Evolutionary conservation across 2,113 vertebrate genomes (phyloP).

Genomic region (Hirundichthys speculiger): DNA sequence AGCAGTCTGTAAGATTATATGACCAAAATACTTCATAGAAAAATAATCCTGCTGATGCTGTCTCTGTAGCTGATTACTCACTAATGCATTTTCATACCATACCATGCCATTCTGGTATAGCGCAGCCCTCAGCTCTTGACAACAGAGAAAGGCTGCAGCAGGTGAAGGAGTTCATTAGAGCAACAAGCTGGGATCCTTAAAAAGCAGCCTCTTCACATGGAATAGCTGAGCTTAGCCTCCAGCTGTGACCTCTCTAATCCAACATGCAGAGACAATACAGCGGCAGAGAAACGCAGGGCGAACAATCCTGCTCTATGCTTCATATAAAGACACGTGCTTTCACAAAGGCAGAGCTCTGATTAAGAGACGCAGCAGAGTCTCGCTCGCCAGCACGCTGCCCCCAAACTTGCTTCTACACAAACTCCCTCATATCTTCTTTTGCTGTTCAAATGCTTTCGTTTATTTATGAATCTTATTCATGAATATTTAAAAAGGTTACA

Average conservation of each 20-base stretch:
- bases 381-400: slow-evolving; percentile 37
- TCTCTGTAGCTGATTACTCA: slow-evolving; percentile 58
- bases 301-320: slow-evolving; percentile 16
- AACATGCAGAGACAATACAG: slow-evolving; percentile 65
- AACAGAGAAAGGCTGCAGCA: slow-evolving; percentile 58
- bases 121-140: slow-evolving; percentile 51
- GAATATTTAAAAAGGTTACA: slow-evolving; percentile 69
- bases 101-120: slow-evolving; percentile 34
- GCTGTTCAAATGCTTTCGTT: slow-evolving; percentile 46
- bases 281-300: slow-evolving; percentile 48
- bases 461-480: slow-evolving; percentile 63
- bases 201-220: slow-evolving; percentile 67
- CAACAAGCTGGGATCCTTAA: slow-evolving; percentile 55
- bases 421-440: slow-evolving; percentile 12
- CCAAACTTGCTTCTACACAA: slow-evolving; percentile 15
- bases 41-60: slow-evolving; percentile 15
- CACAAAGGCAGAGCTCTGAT: slow-evolving; percentile 9
- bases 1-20: slow-evolving; percentile 20
- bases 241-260: slow-evolving; percentile 71
- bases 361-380: slow-evolving; percentile 32
- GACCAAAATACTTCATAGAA: slow-evolving; percentile 38
- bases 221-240: slow-evolving; percentile 69
- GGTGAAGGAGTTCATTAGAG: slow-evolving; percentile 71
- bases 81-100: slow-evolving; percentile 50
- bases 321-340: slow-evolving; percentile 8